phyloP scores from a whole-genome alignment of 35 echinoderm and acorn worm species.

The Apostichopus parvimensis region DNA sequence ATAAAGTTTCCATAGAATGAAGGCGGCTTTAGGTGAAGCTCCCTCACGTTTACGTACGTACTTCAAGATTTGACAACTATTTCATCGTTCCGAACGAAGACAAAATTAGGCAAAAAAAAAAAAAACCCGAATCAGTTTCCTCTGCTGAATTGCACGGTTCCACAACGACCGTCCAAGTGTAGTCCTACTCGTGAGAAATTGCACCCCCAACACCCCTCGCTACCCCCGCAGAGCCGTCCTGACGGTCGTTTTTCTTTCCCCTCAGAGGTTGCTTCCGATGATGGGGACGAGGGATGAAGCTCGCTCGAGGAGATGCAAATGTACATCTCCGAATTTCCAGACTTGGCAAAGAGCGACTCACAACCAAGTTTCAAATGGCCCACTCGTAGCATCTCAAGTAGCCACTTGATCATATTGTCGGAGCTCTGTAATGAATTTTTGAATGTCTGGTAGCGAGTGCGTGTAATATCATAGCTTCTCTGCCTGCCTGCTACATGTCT shows the following conservation, averaged over 20 bases:
- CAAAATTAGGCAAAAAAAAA: not conserved
- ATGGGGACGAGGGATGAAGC: not conserved
- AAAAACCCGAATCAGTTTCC: not conserved
- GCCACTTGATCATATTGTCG: conserved; percentile 47
- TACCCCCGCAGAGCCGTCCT: not conserved
- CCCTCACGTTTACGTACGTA: not conserved
- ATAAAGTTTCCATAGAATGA: not conserved
- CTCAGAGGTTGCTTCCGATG: conserved; percentile 21
- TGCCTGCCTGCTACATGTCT: not conserved
- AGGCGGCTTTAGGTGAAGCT: not conserved
- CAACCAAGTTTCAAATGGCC: conserved; percentile 46
- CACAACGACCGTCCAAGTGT: not conserved
- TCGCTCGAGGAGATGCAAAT: conserved; percentile 42
- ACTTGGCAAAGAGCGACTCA: conserved; percentile 27
- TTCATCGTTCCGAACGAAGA: not conserved
- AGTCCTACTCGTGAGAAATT: not conserved
- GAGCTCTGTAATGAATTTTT: conserved; percentile 53
- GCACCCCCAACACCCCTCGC: not conserved
- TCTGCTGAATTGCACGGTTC: not conserved
- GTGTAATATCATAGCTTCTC: conserved; percentile 33
- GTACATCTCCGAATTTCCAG: conserved; percentile 3
- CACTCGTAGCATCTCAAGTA: conserved; percentile 36
- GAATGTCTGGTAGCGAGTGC: conserved; percentile 27
- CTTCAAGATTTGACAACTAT: not conserved
- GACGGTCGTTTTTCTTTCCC: not conserved